Percentiles rank a stretch among this genome's conserved stretches.
Conservation (phyloP, 2,888 invertebrate genomes). For the Scrobipalpa costella region DNA sequence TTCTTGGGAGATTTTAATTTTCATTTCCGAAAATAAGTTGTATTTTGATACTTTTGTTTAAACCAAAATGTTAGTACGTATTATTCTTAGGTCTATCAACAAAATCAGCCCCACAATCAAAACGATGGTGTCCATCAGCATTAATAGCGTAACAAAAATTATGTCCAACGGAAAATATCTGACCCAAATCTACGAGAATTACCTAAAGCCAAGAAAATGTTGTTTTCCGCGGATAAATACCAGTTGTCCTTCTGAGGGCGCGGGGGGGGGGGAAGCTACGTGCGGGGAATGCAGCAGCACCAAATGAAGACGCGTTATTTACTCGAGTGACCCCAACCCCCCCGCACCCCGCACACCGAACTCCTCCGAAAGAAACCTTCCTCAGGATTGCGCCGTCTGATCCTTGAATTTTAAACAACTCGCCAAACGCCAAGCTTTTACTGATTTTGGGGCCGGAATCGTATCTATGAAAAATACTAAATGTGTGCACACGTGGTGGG, state of each 20-base stretch:
- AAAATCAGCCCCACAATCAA: not conserved
- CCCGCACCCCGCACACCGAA: no score
- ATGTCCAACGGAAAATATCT: not conserved
- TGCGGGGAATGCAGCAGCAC: constrained; percentile 43
- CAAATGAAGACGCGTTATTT: constrained; percentile 66
- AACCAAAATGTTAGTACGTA: no score
- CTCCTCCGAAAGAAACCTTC: constrained; percentile 61
- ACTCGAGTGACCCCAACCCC: constrained; percentile 65
- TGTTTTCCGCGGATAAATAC: constrained; percentile 23
- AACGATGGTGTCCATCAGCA: not conserved
- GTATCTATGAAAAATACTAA: constrained; percentile 41
- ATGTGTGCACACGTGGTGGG: constrained; percentile 31
- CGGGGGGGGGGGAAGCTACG: constrained; percentile 34
- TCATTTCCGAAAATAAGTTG: no score
- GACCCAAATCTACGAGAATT: constrained; percentile 13
- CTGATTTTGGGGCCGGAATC: constrained; percentile 49
- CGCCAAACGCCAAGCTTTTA: constrained; percentile 52
- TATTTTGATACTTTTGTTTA: no score
- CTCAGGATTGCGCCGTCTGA: constrained; percentile 56
- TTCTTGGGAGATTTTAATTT: no score
- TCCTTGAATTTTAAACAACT: constrained; percentile 67
- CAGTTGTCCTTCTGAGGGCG: constrained; percentile 19
- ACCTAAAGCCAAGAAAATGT: constrained; percentile 13
- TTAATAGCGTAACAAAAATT: not conserved
- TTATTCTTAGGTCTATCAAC: no score